Evolutionary conservation across 2,797 vertebrate genomes (phyloP).

Genomic region (Hippocampus kuda): DNA sequence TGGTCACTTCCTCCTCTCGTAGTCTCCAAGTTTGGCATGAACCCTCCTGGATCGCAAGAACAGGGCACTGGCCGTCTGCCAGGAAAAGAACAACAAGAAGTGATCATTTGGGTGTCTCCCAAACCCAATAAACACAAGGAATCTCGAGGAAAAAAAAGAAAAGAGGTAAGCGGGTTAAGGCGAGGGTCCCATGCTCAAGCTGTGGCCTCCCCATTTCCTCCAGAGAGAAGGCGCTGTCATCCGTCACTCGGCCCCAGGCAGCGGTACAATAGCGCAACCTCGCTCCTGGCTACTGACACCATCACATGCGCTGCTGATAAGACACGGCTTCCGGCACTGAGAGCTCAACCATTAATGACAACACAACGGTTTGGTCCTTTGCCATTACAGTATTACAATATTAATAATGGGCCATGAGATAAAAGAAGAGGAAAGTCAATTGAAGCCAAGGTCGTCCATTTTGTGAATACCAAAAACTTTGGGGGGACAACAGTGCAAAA

Average conservation of each 20-base stretch:
- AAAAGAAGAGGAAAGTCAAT: slow-evolving; percentile 32
- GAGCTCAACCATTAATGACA: slow-evolving; percentile 52
- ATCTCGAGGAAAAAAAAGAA: slow-evolving; percentile 17
- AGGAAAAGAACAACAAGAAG: slow-evolving; percentile 16
- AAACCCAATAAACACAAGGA: slow-evolving; percentile 27
- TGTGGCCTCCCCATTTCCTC: slow-evolving; percentile 67
- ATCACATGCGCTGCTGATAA: slow-evolving; percentile 68
- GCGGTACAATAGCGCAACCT: slow-evolving; percentile 67
- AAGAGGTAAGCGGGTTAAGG: slow-evolving; percentile 35
- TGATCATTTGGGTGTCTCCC: slow-evolving; percentile 25
- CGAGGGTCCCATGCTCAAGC: slow-evolving; percentile 46
- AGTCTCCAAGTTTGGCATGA: slow-evolving; percentile 38
- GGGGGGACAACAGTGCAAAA: background rate
- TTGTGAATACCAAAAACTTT: background rate
- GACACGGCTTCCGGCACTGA: slow-evolving; percentile 68
- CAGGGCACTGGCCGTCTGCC: slow-evolving; percentile 16
- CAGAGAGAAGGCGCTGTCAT: slow-evolving; percentile 64
- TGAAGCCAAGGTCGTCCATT: background rate
- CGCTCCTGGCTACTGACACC: slow-evolving; percentile 62
- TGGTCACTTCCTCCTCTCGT: slow-evolving; percentile 61
- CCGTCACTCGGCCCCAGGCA: slow-evolving; percentile 68
- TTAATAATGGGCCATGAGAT: slow-evolving; percentile 39
- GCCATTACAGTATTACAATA: slow-evolving; percentile 37
- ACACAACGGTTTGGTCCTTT: slow-evolving; percentile 52
- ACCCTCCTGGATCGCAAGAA: slow-evolving; percentile 13